Evolutionary conservation across 2,113 vertebrate genomes (phyloP), one percentile per base, ranked within the genome.

Genomic region (Puntigrus tetrazona): DNA sequence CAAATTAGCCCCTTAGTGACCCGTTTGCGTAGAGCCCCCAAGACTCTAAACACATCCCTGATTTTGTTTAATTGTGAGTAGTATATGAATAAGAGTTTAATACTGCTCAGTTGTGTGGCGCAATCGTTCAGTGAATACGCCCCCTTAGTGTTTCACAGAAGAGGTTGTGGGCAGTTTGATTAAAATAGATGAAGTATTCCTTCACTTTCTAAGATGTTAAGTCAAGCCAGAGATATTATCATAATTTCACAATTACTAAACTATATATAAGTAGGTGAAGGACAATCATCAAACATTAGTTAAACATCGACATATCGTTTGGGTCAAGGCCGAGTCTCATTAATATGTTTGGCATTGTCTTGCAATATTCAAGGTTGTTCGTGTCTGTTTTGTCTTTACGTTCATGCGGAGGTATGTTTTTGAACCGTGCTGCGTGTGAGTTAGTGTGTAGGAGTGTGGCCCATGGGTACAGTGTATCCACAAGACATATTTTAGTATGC

Each of bases 361-460:
- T 20, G 18, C 20, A 67, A 47, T 57, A 77, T 34, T 77, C 25
- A 74, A 11, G 10, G 13, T 38, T 63, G 29, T 79, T 41, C 25
- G n/a, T 69, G 63, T 70, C 63, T 50, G 31, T 70, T 67, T 36
- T n/a, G 43, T 50, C 63, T 70, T 29, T 81, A 36, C 1, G 79
- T 70, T 36, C 61, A 50, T 63, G 20, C 10, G 20, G 50, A 57
- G 47, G 34, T 61, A 78, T 34, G 43, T 34, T 81, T 80, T 67
- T 81, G 41, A 81, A 65, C 8, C 70, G 34, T 85, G 69, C 74
- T 36, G 57, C n/a, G 8, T 77, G 8, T 73, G 7, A 72, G 34
- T 84, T 61, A 69, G 55, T 72, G 80, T 78, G n/a, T 34, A 65
- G 52, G 43, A 25, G 18, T 82, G 52, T 82, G 25, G 85, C 36